Evolutionary conservation across 1,140 invertebrate genomes (phyloP).

Genomic region (Apis cerana): DNA sequence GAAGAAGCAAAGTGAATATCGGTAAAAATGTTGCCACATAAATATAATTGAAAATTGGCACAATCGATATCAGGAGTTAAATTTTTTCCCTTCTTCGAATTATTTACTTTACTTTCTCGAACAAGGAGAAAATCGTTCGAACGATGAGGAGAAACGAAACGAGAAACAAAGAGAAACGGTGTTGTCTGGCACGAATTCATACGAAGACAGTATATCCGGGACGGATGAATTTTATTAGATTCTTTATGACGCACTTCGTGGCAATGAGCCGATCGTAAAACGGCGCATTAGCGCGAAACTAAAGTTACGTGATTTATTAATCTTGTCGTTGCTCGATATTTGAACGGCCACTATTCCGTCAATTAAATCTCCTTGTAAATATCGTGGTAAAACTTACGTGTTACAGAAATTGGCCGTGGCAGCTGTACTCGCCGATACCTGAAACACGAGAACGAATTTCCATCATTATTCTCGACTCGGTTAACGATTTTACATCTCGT

Average conservation of each 20-base stretch:
- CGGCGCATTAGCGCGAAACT: conserved; percentile 49
- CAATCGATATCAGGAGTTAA: not conserved
- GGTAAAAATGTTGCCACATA: no score
- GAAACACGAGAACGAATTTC: conserved; percentile 43
- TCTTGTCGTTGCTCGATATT: conserved; percentile 35
- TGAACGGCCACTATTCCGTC: not conserved
- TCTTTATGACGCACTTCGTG: conserved; percentile 54
- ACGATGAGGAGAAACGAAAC: not conserved
- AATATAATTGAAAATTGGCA: no score
- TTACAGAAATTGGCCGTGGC: no score
- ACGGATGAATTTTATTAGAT: conserved; percentile 34
- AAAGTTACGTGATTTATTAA: conserved; percentile 50
- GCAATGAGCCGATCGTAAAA: conserved; percentile 62
- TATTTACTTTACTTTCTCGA: no score
- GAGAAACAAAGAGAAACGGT: not conserved
- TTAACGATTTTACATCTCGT: not conserved
- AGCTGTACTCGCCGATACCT: conserved; percentile 45
- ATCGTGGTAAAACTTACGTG: not conserved
- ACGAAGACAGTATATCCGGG: conserved; percentile 30
- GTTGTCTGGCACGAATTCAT: conserved; percentile 17
- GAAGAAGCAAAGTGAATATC: no score
- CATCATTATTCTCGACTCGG: not conserved
- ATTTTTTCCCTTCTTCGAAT: not conserved
- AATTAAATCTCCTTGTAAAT: not conserved
- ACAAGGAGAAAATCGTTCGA: not conserved